Evolutionary conservation across 2,113 vertebrate species (phyloP).

Genomic region (Polypterus senegalus): DNA sequence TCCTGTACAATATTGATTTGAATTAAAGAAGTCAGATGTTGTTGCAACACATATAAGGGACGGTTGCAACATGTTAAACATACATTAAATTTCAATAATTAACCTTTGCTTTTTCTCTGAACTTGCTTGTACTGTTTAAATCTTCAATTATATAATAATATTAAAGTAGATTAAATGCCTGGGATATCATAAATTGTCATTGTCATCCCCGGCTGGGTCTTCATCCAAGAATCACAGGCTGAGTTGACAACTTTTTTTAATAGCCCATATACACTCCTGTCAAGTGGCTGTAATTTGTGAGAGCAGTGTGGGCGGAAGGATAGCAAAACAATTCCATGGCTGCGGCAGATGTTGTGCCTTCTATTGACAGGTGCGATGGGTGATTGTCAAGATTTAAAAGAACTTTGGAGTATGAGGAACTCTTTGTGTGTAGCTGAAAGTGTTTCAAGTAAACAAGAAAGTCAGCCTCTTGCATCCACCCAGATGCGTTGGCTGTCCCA

Average conservation of each 20-base stretch:
- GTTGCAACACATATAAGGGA: no score
- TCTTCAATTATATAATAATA: no score
- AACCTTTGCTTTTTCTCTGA: no score
- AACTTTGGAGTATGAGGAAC: conserved; percentile 7
- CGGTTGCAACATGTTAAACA: no score
- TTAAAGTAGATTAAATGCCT: no score
- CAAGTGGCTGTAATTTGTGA: not conserved
- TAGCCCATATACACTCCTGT: not conserved
- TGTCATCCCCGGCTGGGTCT: not conserved
- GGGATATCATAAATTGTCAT: not conserved
- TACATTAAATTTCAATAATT: no score
- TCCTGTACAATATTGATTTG: no score
- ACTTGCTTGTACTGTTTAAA: no score
- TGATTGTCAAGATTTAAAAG: conserved; percentile 14
- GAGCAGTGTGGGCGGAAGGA: not conserved
- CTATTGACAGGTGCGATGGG: conserved; percentile 5
- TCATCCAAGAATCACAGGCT: not conserved
- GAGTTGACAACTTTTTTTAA: conserved; percentile 3
- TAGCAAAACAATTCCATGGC: conserved; percentile 10
- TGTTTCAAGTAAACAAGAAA: conserved; percentile 8
- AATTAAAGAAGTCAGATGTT: no score
- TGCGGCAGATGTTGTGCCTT: conserved; percentile 12
- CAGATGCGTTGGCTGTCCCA: conserved; percentile 10
- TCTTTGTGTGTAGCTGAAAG: conserved; percentile 16
- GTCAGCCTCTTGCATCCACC: conserved; percentile 18